A percentile compares a stretch with the other conserved stretches of the same genome.
phyloP scores from a whole-genome alignment of 2,888 invertebrate genomes.

The Disparrhopalites patrizii region DNA sequence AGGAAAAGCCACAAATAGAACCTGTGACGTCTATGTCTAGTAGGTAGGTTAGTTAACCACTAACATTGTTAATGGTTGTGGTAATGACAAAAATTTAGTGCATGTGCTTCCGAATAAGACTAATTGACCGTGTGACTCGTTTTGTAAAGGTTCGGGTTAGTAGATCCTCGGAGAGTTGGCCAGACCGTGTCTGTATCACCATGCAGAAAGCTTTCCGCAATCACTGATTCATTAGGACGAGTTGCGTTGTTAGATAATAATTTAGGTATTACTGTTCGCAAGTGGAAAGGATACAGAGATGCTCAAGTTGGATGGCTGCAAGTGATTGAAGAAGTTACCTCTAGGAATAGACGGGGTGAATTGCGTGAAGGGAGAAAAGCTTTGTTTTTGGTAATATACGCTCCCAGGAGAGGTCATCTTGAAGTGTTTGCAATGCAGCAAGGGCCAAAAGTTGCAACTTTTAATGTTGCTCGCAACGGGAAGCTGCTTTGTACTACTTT shows the following conservation, averaged over 20 bases:
- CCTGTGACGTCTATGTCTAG: constrained; percentile 70
- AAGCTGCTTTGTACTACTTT: constrained; percentile 72
- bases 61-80: neutral
- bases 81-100: neutral
- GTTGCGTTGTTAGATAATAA: constrained; percentile 79
- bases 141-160: constrained; percentile 69
- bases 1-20: constrained; percentile 55
- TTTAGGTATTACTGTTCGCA: constrained; percentile 71
- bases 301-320: constrained; percentile 93
- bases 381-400: constrained; percentile 86
- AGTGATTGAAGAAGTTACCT: constrained; percentile 61
- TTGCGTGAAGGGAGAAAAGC: constrained; percentile 56
- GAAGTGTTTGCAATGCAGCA: constrained; percentile 90
- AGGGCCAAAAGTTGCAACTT: constrained; percentile 84
- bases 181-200: constrained; percentile 73
- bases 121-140: too few relatives aligned
- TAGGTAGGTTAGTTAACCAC: too few relatives aligned
- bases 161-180: constrained; percentile 73
- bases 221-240: constrained; percentile 81
- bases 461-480: constrained; percentile 81
- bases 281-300: constrained; percentile 95
- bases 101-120: too few relatives aligned
- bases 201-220: constrained; percentile 70
- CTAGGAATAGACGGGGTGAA: constrained; percentile 24
- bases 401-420: constrained; percentile 62